Base-by-base conservation (phyloP, 1,140 invertebrate genomes). In the Bombus waltoni region DNA sequence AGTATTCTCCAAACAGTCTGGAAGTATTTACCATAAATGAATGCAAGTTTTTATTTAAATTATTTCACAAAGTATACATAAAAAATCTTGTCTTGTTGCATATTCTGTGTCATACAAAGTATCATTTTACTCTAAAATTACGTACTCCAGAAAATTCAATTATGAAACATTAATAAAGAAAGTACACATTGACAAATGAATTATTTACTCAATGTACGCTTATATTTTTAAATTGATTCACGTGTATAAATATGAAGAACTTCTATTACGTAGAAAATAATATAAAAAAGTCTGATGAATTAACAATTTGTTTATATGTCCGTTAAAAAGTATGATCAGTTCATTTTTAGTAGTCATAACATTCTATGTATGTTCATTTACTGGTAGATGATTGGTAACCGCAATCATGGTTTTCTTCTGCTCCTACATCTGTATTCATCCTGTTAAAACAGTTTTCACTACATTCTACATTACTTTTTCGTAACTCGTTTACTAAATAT, bases 381-480 rank as follows among this genome's bases (percentile, higher is more conserved):
- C 91, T 93, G 53, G 92, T 87, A 32, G 93, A 94, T 13, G 92
- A 93, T 75, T 92, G 92, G 83, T 94, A 94, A 76, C 93, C 93
- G 32, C 86, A 92, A 86, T 94, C 93, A 8, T 82, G 87, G 80
- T 75, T 91, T 38, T 93, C 92, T 75, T 93, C 91, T 10, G 87
- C 47, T 72, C 87, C 66, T 70, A 68, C 65, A 10, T 92, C 84
- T 32, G 79, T 84, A 73, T 88, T 84, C 13, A 76, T 85, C 76
- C 44, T 81, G 11, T 86, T 87, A 5, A 38, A 82, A 71, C 81
- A 70, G 68, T 88, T 88, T 82, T 88, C 76, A 65, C 77, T 85
- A 77, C 53, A 89, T 79, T 86, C 65, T 65, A 86, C 59, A 86
- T 88, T 89, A 72, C 35, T 89, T 38, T 89, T 91, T 53, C 62